Base-by-base conservation (phyloP, 2,797 vertebrate species). In the Protosalanx chinensis region DNA sequence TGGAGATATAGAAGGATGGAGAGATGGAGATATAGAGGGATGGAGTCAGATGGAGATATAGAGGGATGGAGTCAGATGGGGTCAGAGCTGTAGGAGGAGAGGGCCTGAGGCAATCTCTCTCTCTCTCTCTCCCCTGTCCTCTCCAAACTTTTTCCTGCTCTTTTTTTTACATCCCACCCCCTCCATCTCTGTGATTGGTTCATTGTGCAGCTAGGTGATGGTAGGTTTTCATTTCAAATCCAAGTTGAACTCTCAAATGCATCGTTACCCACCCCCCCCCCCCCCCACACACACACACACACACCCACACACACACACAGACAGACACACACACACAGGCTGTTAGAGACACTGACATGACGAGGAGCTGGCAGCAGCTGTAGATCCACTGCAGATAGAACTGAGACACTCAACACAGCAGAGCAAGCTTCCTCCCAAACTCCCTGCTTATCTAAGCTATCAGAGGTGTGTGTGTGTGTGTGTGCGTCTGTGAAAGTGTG, bases 291-390 rank as follows among this genome's bases (percentile, higher is more conserved):
- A n/a, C n/a, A n/a, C n/a, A n/a, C n/a, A n/a, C n/a, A n/a, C n/a
- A n/a, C n/a, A n/a, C n/a, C n/a, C n/a, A n/a, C n/a, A n/a, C n/a
- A n/a, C n/a, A n/a, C n/a, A n/a, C n/a, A n/a, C n/a, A n/a, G n/a
- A n/a, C n/a, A n/a, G n/a, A n/a, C n/a, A n/a, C n/a, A n/a, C n/a
- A n/a, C n/a, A n/a, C n/a, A n/a, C n/a, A n/a, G n/a, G n/a, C n/a
- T n/a, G n/a, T n/a, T n/a, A n/a, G n/a, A 79, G 72, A 53, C 82
- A 83, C 74, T 63, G 33, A 70, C 57, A 76, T 81, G 84, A 83
- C 79, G 70, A 75, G 76, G 76, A 67, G 68, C 12, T 29, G 5
- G 35, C 5, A 49, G 13, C 61, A 51, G 33, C 37, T 72, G 37
- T 16, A 68, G 51, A 35, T 51, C 13, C 61, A 41, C 74, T 77